These are phyloP conservation scores for Ceryle rudis DNA, from an alignment of 2,797 vertebrate genomes.

Conservation along the genomic window DNA sequence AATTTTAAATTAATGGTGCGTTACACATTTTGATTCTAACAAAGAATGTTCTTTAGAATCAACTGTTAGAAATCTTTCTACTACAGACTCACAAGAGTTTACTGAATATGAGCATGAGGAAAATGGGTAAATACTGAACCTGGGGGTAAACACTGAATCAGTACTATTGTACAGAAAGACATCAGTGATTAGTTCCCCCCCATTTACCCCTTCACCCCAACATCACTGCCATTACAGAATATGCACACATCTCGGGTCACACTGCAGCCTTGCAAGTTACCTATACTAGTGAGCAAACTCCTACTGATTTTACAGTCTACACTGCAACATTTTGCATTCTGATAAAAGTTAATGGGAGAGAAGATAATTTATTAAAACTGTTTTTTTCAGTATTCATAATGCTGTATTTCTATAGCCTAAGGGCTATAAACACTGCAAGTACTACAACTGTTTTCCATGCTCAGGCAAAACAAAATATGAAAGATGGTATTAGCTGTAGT, in stretches of 20 bases:
- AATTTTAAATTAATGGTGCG: neutral
- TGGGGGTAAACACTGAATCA: neutral
- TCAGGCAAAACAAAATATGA: neutral
- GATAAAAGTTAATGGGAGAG: neutral
- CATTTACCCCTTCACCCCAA: neutral
- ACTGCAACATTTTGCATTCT: neutral
- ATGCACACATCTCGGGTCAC: neutral
- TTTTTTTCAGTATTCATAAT: neutral
- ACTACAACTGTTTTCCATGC: neutral
- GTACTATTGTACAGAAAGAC: neutral
- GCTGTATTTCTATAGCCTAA: neutral
- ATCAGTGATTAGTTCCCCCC: neutral
- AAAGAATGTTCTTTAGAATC: neutral
- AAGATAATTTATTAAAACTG: neutral
- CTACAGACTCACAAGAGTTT: neutral
- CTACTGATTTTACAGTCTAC: neutral
- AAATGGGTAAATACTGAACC: neutral
- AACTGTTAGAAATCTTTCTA: neutral
- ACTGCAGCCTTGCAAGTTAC: neutral
- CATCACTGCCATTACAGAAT: neutral
- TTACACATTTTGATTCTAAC: neutral
- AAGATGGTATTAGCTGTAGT: constrained; percentile 9
- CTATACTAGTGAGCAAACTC: neutral
- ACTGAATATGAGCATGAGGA: neutral
- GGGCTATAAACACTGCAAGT: neutral